Conservation (phyloP, 2,888 invertebrate species). For the Omphaloscelis lunosa region DNA sequence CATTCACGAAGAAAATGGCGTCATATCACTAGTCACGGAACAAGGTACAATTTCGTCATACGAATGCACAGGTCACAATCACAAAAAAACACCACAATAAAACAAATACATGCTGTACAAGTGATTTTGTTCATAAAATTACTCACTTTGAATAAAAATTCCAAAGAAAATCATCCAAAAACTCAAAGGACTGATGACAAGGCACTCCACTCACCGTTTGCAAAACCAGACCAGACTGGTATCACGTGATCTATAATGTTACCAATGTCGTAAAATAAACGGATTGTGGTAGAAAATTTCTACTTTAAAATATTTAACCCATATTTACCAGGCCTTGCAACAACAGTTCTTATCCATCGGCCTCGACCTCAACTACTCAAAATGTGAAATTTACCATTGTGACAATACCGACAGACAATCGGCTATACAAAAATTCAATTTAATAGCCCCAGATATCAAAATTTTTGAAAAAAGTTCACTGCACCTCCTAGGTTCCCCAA, state of each 20-base stretch:
- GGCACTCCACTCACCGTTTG: constrained; percentile 91
- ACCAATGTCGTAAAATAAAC: constrained; percentile 55
- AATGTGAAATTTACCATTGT: no score
- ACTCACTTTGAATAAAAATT: constrained; percentile 91
- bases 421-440: no score
- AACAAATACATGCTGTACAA: constrained; percentile 79
- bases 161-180: constrained; percentile 91
- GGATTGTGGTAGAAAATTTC: constrained; percentile 53
- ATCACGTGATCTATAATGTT: constrained; percentile 80
- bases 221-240: constrained; percentile 89
- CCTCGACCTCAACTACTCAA: no score
- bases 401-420: no score
- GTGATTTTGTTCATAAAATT: constrained; percentile 81
- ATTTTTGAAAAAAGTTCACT: no score
- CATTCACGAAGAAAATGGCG: constrained; percentile 91
- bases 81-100: constrained; percentile 80
- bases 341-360: no score
- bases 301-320: not conserved
- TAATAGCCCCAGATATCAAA: no score
- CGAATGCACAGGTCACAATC: constrained; percentile 81
- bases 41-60: constrained; percentile 90
- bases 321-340: no score
- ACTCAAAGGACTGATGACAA: constrained; percentile 90
- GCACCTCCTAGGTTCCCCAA: no score
- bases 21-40: constrained; percentile 91